Percentiles rank a stretch among this genome's conserved stretches.
These are phyloP conservation scores for Steinernema khuongi DNA, from an alignment of 1,140 invertebrate genomes.

Conservation along the genomic window DNA sequence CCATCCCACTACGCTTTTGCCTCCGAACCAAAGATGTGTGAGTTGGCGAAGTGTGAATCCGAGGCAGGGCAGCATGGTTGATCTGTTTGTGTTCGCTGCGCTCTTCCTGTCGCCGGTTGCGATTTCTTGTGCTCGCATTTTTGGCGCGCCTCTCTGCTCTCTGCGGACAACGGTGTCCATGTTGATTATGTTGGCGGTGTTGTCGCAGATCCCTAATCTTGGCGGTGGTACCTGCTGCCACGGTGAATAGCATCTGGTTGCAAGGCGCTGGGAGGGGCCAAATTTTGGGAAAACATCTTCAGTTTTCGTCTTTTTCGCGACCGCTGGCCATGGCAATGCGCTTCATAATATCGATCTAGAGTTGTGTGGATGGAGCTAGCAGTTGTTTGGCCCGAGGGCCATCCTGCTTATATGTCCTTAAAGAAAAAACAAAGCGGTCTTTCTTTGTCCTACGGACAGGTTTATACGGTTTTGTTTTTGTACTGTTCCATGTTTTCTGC, in stretches of 20 bases:
- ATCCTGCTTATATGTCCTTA: background rate
- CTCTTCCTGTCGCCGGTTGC: too few relatives aligned
- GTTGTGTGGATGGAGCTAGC: background rate
- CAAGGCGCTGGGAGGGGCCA: background rate
- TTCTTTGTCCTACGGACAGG: background rate
- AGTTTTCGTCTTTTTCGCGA: slow-evolving; percentile 15
- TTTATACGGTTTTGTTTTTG: too few relatives aligned
- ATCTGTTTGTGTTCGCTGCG: too few relatives aligned
- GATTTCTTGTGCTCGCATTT: too few relatives aligned
- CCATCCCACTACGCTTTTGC: too few relatives aligned
- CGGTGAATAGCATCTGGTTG: background rate
- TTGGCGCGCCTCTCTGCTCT: too few relatives aligned
- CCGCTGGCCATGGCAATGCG: slow-evolving; percentile 9
- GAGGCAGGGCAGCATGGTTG: too few relatives aligned
- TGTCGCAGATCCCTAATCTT: background rate
- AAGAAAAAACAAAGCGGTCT: background rate
- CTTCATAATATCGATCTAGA: slow-evolving; percentile 13
- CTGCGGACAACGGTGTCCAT: too few relatives aligned
- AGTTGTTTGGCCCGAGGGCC: slow-evolving; percentile 13
- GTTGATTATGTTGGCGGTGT: too few relatives aligned
- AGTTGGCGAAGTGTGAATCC: too few relatives aligned
- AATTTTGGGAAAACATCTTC: background rate
- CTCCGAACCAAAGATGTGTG: too few relatives aligned
- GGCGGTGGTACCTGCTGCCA: background rate
- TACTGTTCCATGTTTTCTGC: too few relatives aligned